Base-by-base conservation (phyloP, 2,888 invertebrate species). In the Gymnosoma rotundatum region DNA sequence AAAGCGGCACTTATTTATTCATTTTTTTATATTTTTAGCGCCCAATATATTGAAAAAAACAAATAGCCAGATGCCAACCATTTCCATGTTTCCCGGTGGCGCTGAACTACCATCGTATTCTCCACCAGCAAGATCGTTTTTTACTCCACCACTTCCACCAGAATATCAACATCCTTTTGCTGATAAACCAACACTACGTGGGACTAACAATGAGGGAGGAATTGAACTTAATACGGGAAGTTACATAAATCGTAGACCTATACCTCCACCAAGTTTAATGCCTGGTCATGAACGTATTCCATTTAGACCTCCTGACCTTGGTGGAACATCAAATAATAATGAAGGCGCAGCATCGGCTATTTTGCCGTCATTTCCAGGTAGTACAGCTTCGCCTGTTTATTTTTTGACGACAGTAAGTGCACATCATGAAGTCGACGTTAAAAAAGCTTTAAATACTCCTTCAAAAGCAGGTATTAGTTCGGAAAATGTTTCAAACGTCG, bases 91-190 rank as follows among this genome's bases (percentile, higher is more conserved):
- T 88, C 93, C 94, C 18, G 95, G 95, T 67, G 84, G 73, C 12
- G 72, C 58, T 12, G 96, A 96, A 87, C 94, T 96, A 87, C 96
- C 96, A 52, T 96, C 96, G 50, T 97, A 97, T 92, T 96, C 96
- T 36, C 96, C 96, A 70, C 97, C 97, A 25, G 95, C 96, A 45
- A 93, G 96, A 79, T 94, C 95, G 16, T 95, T 96, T 91, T 95
- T 96, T 92, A 97, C 97, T 0, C 97, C 97, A 1, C 97, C 97
- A 0, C 91, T 97, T 86, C 97, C 97, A 16, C 96, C 96, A 10
- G 96, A 96, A 92, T 96, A 96, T 90, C 94, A 95, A 84, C 96
- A 96, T 93, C 97, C 97, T 0, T 97, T 97, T 90, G 96, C 96
- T n/a, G 96, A 97, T 90, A 97, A 96, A 92, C 97, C 97, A 70